phyloP scores from a whole-genome alignment of 2,888 invertebrate genomes.

The Strigamia crassipes region DNA sequence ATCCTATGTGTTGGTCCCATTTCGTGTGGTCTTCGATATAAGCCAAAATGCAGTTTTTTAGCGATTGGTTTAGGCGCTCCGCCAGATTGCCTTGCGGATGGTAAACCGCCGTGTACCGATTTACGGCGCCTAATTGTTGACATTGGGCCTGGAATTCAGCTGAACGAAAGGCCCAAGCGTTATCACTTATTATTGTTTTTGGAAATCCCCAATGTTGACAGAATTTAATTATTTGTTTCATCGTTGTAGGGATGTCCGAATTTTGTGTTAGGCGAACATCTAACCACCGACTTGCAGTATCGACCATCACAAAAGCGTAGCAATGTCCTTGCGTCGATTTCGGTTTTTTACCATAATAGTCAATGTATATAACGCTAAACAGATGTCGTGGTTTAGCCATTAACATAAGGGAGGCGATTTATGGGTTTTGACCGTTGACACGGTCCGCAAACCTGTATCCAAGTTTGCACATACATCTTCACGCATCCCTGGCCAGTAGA shows the following conservation, averaged over 20 bases:
- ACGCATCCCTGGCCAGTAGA: not conserved
- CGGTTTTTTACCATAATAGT: not conserved
- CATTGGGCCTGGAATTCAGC: too few species aligned
- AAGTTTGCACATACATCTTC: too few species aligned
- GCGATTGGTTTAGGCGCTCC: not conserved
- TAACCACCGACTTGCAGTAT: not conserved
- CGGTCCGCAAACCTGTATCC: too few species aligned
- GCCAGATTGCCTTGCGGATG: not conserved
- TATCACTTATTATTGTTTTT: not conserved
- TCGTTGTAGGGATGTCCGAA: not conserved
- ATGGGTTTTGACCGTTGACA: not conserved
- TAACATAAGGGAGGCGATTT: not conserved
- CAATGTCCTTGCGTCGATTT: too few species aligned
- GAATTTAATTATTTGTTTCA: not conserved
- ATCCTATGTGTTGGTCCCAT: not conserved
- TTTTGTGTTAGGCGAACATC: not conserved
- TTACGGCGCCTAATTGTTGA: not conserved
- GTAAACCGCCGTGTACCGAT: not conserved
- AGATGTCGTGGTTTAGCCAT: not conserved
- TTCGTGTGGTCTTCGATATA: not conserved
- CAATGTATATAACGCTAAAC: not conserved
- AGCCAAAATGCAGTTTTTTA: not conserved
- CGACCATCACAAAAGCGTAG: too few species aligned
- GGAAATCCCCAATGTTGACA: not conserved
- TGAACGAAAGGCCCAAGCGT: not conserved